A percentile compares a stretch with the other conserved stretches of the same genome.
Conservation (phyloP, 2,888 invertebrate genomes). For the Drosophila meridiana region DNA sequence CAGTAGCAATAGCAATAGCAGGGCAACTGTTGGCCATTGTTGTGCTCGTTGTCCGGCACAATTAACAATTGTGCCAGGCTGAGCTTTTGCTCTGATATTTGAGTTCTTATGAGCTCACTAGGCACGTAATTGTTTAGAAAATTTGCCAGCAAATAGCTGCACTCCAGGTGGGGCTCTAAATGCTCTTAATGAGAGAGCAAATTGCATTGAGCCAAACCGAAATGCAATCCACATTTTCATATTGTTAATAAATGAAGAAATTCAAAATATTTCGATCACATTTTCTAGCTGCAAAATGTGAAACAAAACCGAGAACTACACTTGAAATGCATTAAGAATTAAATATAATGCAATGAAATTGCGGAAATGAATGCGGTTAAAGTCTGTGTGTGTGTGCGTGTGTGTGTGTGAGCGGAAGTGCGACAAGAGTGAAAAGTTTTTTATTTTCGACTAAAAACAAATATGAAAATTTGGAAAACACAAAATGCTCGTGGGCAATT, state of each 20-base stretch:
- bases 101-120: conserved; percentile 61
- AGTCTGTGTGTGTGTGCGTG: neutral
- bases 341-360: conserved; percentile 64
- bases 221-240: conserved; percentile 2
- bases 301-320: conserved; percentile 28
- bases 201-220: neutral
- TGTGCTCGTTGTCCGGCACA: conserved; percentile 41
- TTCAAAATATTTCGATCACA: conserved; percentile 11
- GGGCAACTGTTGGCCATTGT: conserved; percentile 13
- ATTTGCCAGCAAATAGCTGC: conserved; percentile 30
- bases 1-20: neutral
- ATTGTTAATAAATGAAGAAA: conserved; percentile 2
- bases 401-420: conserved; percentile 35
- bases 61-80: conserved; percentile 57
- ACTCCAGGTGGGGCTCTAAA: neutral
- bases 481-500: conserved; percentile 19
- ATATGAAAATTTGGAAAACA: conserved; percentile 32
- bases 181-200: conserved; percentile 19
- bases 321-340: conserved; percentile 55
- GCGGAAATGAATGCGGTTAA: conserved; percentile 70
- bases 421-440: conserved; percentile 36
- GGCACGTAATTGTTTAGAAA: conserved; percentile 65
- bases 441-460: conserved; percentile 34
- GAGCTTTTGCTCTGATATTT: conserved; percentile 48
- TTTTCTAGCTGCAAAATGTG: conserved; percentile 33